Evolutionary conservation across 2,888 invertebrate species (phyloP).

Genomic region (Carpatolechia fugitivella): DNA sequence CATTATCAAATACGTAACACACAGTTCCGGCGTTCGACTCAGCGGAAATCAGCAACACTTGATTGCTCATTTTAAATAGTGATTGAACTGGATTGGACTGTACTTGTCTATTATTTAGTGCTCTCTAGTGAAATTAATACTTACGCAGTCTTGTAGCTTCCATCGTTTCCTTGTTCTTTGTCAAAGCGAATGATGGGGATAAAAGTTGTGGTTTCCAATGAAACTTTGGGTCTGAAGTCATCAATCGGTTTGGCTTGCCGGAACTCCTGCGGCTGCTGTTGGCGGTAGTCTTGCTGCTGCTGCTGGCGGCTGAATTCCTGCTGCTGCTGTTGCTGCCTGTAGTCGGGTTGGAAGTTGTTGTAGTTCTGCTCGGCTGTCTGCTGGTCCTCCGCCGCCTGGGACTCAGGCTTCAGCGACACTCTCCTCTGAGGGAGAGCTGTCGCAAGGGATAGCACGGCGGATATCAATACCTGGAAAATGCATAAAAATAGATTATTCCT

Average conservation of each 20-base stretch:
- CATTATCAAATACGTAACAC: background rate
- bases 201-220: slow-evolving; percentile 82
- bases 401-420: slow-evolving; percentile 53
- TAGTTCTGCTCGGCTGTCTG: slow-evolving; percentile 53
- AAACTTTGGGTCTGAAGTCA: slow-evolving; percentile 68
- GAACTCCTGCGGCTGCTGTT: slow-evolving; percentile 44
- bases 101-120: background rate
- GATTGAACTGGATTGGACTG: background rate
- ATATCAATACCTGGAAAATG: slow-evolving; percentile 42
- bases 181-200: slow-evolving; percentile 90
- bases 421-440: slow-evolving; percentile 69
- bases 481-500: too few relatives aligned
- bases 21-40: background rate
- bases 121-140: slow-evolving; percentile 33
- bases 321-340: slow-evolving; percentile 58
- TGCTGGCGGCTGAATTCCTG: slow-evolving; percentile 28
- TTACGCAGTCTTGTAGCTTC: slow-evolving; percentile 90
- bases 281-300: slow-evolving; percentile 28
- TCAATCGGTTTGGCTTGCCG: slow-evolving; percentile 56
- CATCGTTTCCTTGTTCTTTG: slow-evolving; percentile 90
- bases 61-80: background rate
- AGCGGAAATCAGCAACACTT: background rate
- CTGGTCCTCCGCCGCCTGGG: slow-evolving; percentile 49
- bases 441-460: slow-evolving; percentile 58
- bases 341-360: slow-evolving; percentile 45